Evolutionary conservation across 1,140 invertebrate genomes (phyloP).

Genomic region (Megathymus violae): DNA sequence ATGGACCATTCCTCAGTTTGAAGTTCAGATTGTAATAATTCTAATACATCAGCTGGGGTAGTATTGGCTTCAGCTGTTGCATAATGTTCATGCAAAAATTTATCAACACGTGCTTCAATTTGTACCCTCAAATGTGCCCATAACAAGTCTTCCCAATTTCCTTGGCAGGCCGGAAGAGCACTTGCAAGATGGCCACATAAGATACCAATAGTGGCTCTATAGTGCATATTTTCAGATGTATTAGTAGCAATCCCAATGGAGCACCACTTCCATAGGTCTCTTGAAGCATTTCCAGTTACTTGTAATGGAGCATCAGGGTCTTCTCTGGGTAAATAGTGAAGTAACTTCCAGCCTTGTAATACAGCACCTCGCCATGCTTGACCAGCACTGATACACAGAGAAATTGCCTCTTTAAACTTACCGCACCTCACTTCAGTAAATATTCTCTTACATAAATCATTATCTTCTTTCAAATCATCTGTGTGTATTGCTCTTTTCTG

Average conservation of each 20-base stretch:
- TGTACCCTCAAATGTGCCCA: constrained; percentile 94
- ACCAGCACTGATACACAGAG: constrained; percentile 92
- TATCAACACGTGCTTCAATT: constrained; percentile 93
- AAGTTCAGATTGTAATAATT: constrained; percentile 91
- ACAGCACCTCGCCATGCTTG: constrained; percentile 95
- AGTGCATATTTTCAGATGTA: constrained; percentile 84
- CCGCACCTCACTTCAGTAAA: constrained; percentile 94
- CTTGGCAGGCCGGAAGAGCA: constrained; percentile 88
- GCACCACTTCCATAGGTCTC: constrained; percentile 96
- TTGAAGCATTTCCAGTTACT: constrained; percentile 92
- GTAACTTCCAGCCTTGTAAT: constrained; percentile 93
- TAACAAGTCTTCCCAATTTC: constrained; percentile 94
- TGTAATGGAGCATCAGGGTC: constrained; percentile 82
- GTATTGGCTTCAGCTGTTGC: constrained; percentile 81
- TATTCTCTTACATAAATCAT: constrained; percentile 87
- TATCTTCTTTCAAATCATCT: constrained; percentile 95
- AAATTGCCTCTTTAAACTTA: constrained; percentile 92
- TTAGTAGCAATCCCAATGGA: constrained; percentile 89
- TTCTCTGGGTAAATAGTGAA: constrained; percentile 70
- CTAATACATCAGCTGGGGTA: constrained; percentile 86
- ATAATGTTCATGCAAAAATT: constrained; percentile 86
- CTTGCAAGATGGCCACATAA: constrained; percentile 93
- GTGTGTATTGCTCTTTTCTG: constrained; percentile 93
- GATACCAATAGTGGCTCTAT: constrained; percentile 89
- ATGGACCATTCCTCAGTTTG: constrained; percentile 83